Percentiles rank a stretch among this genome's conserved stretches.
Evolutionary conservation across 2,888 invertebrate genomes (phyloP).

Genomic region (Isotomurus palustris): DNA sequence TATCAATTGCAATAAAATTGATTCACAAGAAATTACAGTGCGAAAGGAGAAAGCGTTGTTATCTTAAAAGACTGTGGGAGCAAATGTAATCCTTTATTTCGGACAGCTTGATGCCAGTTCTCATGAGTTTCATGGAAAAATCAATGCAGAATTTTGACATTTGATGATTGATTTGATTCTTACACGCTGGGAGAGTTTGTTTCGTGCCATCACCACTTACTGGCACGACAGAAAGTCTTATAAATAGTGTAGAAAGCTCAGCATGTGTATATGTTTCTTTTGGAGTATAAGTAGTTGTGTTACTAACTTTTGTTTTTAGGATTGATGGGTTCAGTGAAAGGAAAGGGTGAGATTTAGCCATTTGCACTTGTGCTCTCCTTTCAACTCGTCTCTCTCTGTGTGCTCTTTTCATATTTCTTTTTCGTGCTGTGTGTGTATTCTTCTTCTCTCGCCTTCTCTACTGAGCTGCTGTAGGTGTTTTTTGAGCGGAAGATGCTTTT

Average conservation of each 20-base stretch:
- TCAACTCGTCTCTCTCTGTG: not conserved
- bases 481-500: not conserved
- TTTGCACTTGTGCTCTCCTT: not conserved
- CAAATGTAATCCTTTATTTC: too few relatives aligned
- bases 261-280: not conserved
- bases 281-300: not conserved
- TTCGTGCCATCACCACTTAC: too few relatives aligned
- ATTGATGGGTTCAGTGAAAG: constrained; percentile 11
- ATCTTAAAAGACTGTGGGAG: too few relatives aligned
- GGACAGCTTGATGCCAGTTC: too few relatives aligned
- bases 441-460: not conserved
- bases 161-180: constrained; percentile 42
- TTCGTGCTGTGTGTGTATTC: too few relatives aligned
- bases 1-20: too few relatives aligned
- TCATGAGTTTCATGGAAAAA: too few relatives aligned
- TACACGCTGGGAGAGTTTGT: constrained; percentile 39
- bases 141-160: constrained; percentile 24
- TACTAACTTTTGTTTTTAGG: constrained; percentile 4
- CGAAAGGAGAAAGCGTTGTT: too few relatives aligned
- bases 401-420: not conserved
- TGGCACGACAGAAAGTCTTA: not conserved
- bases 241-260: not conserved
- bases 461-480: not conserved
- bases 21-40: too few relatives aligned
- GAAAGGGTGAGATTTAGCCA: constrained; percentile 16